A percentile compares a stretch with the other conserved stretches of the same genome.
Conservation (phyloP, 2,113 vertebrate species). For the Semicossyphus pulcher region DNA sequence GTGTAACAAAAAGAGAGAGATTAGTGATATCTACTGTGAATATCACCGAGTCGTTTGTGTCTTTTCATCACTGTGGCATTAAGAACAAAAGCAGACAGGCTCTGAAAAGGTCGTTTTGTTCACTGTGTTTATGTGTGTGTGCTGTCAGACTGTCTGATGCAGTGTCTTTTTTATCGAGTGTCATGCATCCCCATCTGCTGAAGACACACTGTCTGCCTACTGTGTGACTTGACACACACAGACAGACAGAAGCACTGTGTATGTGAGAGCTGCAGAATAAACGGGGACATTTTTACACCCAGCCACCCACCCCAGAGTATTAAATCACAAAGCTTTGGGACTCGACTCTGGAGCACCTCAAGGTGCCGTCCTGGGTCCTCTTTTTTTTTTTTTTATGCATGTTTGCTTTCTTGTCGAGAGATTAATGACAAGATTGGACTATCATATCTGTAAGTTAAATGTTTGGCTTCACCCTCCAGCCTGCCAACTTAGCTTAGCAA, state of each 20-base stretch:
- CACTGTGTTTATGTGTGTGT: slow-evolving; percentile 28
- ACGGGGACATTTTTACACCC: neutral
- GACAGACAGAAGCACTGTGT: slow-evolving; percentile 3
- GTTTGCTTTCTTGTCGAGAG: no score
- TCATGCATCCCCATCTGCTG: slow-evolving; percentile 69
- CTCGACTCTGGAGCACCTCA: neutral
- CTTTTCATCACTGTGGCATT: slow-evolving; percentile 61
- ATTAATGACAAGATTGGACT: no score
- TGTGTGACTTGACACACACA: slow-evolving; percentile 8
- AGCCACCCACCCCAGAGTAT: neutral
- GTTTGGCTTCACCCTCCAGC: no score
- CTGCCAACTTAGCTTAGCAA: no score
- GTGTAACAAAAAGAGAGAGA: slow-evolving; percentile 12
- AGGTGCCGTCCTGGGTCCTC: neutral
- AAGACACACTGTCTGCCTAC: slow-evolving; percentile 54
- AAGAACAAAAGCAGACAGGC: slow-evolving; percentile 72
- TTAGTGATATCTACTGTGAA: slow-evolving; percentile 65
- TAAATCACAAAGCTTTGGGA: neutral
- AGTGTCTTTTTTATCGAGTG: slow-evolving; percentile 64
- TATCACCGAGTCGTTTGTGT: slow-evolving; percentile 56
- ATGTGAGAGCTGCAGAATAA: slow-evolving; percentile 1
- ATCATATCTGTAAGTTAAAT: no score
- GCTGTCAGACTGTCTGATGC: slow-evolving; percentile 45
- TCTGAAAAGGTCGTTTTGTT: slow-evolving; percentile 70
- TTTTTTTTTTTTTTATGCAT: neutral